Evolutionary conservation across 2,888 invertebrate genomes (phyloP), one percentile per base, ranked within the genome.

Genomic region (Drosophila aldrichi): DNA sequence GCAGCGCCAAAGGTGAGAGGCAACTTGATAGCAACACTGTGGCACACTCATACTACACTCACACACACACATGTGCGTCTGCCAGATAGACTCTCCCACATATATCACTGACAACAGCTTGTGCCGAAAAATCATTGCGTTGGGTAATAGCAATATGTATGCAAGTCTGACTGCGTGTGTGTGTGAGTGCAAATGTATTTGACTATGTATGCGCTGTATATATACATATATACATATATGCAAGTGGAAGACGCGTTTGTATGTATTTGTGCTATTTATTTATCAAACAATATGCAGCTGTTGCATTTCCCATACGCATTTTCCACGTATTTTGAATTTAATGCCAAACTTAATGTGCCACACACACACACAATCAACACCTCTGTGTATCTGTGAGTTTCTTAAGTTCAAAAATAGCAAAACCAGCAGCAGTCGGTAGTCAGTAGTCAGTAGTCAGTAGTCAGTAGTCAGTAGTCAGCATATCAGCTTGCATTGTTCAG

Each of bases 241-340:
- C 25, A 25, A 29, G 29, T 29, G 8, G 29, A 40, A 38, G 36
- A 52, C 40, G 56, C 41, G 44, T 43, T 36, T 32, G 54, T 61
- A 38, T 71, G 55, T 75, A 65, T 66, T 58, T 65, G 70, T 65
- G 54, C 65, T 74, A 79, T 83, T 81, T 86, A 83, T 84, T 84
- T 84, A 87, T 84, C 86, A 83, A 81, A 81, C 83, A 81, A 69
- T 58, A 69, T 81, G 81, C 84, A 84, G 79, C 87, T 84, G 84
- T 79, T 84, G 84, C 84, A 83, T 70, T 87, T 87, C 87, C 81
- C 87, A 86, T 74, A 83, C 77, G 81, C 79, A 77, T 77, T 83
- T 74, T 69, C 68, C 74, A 76, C 79, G 74, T 78, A 80, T 78
- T 83, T 78, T 72, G 68, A 81, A 77, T 76, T 74, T 74, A 69